Base-by-base conservation (phyloP, 2,797 vertebrate species). In the Bothrops alternatus region DNA sequence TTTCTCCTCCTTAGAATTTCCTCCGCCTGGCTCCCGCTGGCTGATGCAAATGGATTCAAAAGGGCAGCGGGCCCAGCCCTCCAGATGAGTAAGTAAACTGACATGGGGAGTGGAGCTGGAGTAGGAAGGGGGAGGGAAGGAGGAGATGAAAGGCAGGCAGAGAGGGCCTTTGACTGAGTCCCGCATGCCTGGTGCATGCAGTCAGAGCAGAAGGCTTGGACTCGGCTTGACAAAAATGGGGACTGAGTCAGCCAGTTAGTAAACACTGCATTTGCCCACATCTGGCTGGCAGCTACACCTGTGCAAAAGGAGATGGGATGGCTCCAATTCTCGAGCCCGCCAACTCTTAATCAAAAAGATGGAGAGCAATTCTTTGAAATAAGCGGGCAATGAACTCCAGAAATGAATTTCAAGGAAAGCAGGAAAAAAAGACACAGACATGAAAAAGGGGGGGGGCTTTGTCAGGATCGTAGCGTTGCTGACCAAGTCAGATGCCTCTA, bases 61-160 rank as follows among this genome's bases (percentile, higher is more conserved):
- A 91, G 91, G n/a, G 94, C 90, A 86, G 55, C 73, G 0, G 96
- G 96, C 96, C 96, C 94, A 96, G 96, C 96, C 96, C 97, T 96
- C 89, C 95, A 57, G 95, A 96, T 96, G 97, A 97, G 96, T 97
- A 97, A 97, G 97, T 95, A 95, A 95, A 96, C 93, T 93, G 96
- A 95, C 94, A 93, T 3, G 91, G 61, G 92, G 94, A 93, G 95
- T 0, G 5, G 86, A 16, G 94, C 61, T 63, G 90, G 28, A 87
- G 69, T 37, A 89, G 90, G 23, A 25, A 32, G 1, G 28, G 13
- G 63, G 13, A 42, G 65, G 37, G 88, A 0, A 23, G 89, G 28
- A 93, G 16, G 57, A 94, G 94, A 90, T 58, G 93, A 92, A 94
- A 93, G 85, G 85, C 92, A 90, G 86, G 93, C 93, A 55, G 87